Conservation (phyloP, 2,113 vertebrate genomes). For the Rhegmatorhina hoffmannsi region DNA sequence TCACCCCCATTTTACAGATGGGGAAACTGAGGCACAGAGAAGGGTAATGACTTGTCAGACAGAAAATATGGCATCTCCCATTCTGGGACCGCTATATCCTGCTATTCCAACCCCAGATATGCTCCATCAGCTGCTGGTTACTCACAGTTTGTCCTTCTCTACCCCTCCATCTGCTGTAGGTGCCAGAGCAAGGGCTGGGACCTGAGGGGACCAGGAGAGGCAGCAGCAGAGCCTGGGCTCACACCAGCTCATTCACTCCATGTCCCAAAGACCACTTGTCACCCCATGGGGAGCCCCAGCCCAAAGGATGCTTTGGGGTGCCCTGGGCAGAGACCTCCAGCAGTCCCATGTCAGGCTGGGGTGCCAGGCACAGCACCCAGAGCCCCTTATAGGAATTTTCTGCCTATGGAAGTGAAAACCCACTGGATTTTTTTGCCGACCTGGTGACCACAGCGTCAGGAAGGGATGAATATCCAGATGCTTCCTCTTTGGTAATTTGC, state of each 20-base stretch:
- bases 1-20: not conserved
- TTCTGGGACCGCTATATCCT: not conserved
- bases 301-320: not conserved
- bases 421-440: not conserved
- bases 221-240: not conserved
- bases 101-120: not conserved
- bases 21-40: conserved; percentile 25
- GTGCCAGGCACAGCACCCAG: fast-evolving
- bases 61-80: not conserved
- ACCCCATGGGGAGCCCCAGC: not conserved
- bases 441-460: not conserved
- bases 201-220: not conserved
- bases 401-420: not conserved
- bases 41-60: not conserved
- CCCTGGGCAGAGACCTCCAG: not conserved
- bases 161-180: not conserved
- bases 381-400: not conserved
- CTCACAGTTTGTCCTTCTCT: not conserved
- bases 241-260: fast-evolving
- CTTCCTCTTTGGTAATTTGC: conserved; percentile 27
- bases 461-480: not conserved
- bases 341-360: not conserved
- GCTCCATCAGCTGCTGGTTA: not conserved
- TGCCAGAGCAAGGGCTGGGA: not conserved
- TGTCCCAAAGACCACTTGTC: not conserved